Percentiles rank a stretch among this genome's conserved stretches.
phyloP scores from a whole-genome alignment of 2,888 invertebrate species.

The Acanthosepion lycidas region DNA sequence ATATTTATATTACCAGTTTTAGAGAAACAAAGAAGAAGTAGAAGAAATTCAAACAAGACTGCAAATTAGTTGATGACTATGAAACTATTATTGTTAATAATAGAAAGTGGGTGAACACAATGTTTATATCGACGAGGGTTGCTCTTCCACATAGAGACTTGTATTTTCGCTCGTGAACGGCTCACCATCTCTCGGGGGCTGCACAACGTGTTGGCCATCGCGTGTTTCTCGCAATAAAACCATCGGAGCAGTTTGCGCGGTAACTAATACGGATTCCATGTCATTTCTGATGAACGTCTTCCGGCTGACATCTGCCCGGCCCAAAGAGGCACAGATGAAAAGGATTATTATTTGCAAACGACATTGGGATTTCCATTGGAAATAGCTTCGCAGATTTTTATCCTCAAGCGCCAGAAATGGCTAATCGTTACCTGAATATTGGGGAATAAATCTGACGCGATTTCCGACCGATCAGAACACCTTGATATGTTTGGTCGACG shows the following conservation, averaged over 20 bases:
- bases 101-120: neutral
- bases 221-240: neutral
- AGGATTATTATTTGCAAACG: neutral
- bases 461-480: neutral
- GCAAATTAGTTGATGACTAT: neutral
- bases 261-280: neutral
- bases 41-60: neutral
- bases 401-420: neutral
- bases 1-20: no score
- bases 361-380: neutral
- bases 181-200: neutral
- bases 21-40: neutral
- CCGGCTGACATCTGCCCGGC: neutral
- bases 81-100: neutral
- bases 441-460: neutral
- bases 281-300: slow-evolving; percentile 33
- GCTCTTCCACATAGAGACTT: neutral
- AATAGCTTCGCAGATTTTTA: neutral
- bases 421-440: neutral
- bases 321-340: neutral
- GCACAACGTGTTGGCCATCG: neutral
- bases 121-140: neutral
- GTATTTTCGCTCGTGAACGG: neutral
- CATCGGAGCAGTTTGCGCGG: neutral
- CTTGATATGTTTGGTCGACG: neutral